Percentiles rank a stretch among this genome's conserved stretches.
Conservation (phyloP, 2,888 invertebrate species). For the Uloborus plumipes region DNA sequence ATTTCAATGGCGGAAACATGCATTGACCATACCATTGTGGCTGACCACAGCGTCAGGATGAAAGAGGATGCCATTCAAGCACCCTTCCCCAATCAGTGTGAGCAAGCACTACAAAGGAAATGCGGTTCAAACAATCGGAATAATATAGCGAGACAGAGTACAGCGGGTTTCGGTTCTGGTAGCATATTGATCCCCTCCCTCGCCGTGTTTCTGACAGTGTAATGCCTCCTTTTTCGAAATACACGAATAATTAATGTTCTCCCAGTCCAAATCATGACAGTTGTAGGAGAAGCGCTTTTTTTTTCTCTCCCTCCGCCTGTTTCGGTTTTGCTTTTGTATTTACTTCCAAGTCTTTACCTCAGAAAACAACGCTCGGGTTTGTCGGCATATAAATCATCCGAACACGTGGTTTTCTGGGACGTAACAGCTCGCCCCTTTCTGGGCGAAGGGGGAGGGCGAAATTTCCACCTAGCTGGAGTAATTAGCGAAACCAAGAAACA, state of each 20-base stretch:
- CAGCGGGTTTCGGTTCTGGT: slow-evolving; percentile 31
- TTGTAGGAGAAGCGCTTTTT: slow-evolving; percentile 10
- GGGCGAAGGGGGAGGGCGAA: slow-evolving; percentile 1
- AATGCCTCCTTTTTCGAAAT: slow-evolving; percentile 40
- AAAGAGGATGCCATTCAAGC: background rate
- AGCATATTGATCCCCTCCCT: slow-evolving; percentile 28
- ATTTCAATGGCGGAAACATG: background rate
- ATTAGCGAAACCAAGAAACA: slow-evolving; percentile 51
- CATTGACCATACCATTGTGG: slow-evolving; percentile 8
- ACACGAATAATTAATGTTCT: slow-evolving; percentile 61
- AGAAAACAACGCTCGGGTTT: slow-evolving; percentile 3
- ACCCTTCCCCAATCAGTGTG: too few species aligned
- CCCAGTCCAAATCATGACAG: slow-evolving; percentile 31
- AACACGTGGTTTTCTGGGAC: slow-evolving; percentile 44
- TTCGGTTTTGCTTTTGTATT: slow-evolving; percentile 19
- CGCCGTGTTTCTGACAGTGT: slow-evolving; percentile 41
- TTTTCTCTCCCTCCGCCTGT: slow-evolving; percentile 3
- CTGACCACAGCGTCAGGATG: background rate
- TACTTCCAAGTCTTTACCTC: slow-evolving; percentile 12
- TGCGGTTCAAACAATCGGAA: slow-evolving; percentile 15
- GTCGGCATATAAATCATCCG: slow-evolving; percentile 54
- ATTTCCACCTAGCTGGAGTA: slow-evolving; percentile 28
- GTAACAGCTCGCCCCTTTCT: slow-evolving; percentile 41
- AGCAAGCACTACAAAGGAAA: too few species aligned
- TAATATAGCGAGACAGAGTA: slow-evolving; percentile 8